These are phyloP conservation scores for Actenoides lindsayi DNA, from an alignment of 2,113 vertebrate genomes.

Conservation along the genomic window DNA sequence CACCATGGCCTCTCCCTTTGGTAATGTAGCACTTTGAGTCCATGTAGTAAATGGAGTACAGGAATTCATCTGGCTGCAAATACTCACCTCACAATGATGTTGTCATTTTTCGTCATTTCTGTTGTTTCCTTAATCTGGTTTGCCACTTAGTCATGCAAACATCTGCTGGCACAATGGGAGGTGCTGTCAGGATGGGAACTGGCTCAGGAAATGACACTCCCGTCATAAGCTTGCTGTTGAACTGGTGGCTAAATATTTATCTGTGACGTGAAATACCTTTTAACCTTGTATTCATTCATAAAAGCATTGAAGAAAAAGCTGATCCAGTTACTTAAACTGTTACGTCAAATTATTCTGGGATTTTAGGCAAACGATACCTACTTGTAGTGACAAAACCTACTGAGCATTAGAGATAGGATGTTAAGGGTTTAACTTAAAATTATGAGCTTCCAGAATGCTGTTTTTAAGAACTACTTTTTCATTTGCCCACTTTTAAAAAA, in stretches of 20 bases:
- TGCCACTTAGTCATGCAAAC: background rate
- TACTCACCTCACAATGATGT: background rate
- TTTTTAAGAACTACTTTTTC: background rate
- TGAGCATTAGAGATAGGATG: background rate
- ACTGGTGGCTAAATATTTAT: background rate
- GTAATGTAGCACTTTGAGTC: background rate
- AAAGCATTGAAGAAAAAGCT: background rate
- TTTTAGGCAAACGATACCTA: background rate
- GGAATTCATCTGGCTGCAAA: background rate
- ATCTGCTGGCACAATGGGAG: background rate
- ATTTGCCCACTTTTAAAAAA: background rate
- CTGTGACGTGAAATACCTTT: background rate
- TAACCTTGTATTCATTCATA: background rate
- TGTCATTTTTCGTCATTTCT: background rate
- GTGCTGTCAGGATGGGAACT: background rate
- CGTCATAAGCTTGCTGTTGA: background rate
- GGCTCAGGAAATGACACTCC: background rate
- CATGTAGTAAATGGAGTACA: background rate
- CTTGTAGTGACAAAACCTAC: background rate
- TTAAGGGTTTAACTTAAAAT: background rate
- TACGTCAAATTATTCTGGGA: background rate
- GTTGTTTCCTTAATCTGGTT: background rate
- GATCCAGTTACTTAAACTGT: background rate
- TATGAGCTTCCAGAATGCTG: background rate
- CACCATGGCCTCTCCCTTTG: background rate